Evolutionary conservation across 2,888 invertebrate genomes (phyloP), one percentile per base, ranked within the genome.

Genomic region (Eupithecia subumbrata): DNA sequence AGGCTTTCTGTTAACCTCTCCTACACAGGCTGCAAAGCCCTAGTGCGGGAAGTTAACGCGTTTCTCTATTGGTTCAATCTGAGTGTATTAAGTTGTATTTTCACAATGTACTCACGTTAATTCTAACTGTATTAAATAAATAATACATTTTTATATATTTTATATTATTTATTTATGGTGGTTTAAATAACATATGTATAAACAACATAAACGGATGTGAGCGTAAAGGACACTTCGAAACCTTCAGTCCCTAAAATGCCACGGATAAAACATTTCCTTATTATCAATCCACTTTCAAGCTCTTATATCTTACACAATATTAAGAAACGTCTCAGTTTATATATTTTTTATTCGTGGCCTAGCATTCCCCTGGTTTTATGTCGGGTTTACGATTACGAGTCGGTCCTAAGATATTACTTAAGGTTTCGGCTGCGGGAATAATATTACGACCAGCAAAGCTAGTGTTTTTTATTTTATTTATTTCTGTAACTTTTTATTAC

Each of bases 361-460:
- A 83, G 79, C 72, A 76, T 82, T 83, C 69, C 72, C 80, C 81
- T 83, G 82, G 81, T 82, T 86, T 86, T 82, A 83, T 79, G 79
- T 79, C 80, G 71, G 76, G 76, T 86, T 85, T 86, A 85, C 82
- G 84, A 85, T 85, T 86, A 85, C 82, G 84, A 85, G 80, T 79
- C 76, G 76, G 80, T 79, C 78, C 81, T 83, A 84, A 85, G 84
- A 83, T 83, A 85, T 84, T 86, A 83, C 85, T 86, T 81, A 82
- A 84, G 83, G 84, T 82, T 85, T 82, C 80, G 81, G 81, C 81
- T 80, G 79, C 78, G 79, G 69, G 78, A 78, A 83, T 84, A 83
- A 82, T 82, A 84, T 86, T 82, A 84, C 80, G 81, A 83, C 76
- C 75, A 81, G 80, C 80, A 74, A 63, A 64, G 67, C 67, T 30